Conservation (phyloP, 2,888 invertebrate species). For the Nematopogon swammerdamellus region DNA sequence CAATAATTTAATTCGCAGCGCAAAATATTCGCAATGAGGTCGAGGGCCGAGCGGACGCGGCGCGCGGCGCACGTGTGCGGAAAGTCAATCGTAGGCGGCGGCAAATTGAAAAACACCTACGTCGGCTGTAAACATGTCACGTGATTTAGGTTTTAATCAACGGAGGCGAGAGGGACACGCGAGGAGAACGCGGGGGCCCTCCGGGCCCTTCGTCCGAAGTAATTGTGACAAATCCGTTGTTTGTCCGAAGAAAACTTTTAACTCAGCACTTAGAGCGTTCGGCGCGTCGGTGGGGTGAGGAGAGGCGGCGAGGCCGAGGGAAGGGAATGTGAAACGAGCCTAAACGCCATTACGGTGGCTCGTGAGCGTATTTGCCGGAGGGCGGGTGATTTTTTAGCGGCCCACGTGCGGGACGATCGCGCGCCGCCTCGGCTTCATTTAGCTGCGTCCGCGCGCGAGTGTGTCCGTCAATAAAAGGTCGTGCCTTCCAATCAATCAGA, state of each 20-base stretch:
- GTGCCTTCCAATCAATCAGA: no score
- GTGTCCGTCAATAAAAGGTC: no score
- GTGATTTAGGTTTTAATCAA: slow-evolving; percentile 59
- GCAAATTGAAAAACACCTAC: slow-evolving; percentile 56
- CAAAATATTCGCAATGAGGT: slow-evolving; percentile 47
- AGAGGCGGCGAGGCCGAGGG: background rate
- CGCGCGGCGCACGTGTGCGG: slow-evolving; percentile 51
- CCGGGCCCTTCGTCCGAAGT: slow-evolving; percentile 34
- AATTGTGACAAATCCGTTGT: slow-evolving; percentile 59
- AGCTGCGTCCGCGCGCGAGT: no score
- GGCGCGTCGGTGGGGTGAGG: background rate
- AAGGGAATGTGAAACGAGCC: background rate
- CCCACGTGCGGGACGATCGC: slow-evolving; percentile 43
- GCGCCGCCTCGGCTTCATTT: slow-evolving; percentile 13
- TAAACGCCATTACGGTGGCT: background rate
- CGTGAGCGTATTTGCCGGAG: slow-evolving; percentile 39
- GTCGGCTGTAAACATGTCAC: slow-evolving; percentile 56
- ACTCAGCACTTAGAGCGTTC: slow-evolving; percentile 34
- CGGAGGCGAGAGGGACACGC: no score
- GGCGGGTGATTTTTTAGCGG: slow-evolving; percentile 52
- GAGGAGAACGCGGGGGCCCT: no score
- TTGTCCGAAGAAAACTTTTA: slow-evolving; percentile 55
- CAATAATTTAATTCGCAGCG: slow-evolving; percentile 55
- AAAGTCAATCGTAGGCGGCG: slow-evolving; percentile 51
- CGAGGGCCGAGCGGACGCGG: no score